Percentiles rank a stretch among this genome's conserved stretches.
Evolutionary conservation across 2,797 vertebrate genomes (phyloP).

Genomic region (Typhlichthys subterraneus): DNA sequence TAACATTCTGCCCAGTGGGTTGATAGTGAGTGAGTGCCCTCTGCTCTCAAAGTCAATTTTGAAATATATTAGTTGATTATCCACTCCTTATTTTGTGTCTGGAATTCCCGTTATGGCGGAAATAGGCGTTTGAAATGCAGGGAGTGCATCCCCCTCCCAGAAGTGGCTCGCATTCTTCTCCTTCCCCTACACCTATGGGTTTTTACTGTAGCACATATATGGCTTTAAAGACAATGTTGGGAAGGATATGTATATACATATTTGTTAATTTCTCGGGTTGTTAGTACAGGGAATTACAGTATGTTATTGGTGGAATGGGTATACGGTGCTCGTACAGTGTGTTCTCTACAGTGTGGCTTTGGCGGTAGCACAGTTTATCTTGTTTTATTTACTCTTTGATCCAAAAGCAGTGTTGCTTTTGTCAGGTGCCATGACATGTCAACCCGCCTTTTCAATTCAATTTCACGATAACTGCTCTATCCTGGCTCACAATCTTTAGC

Average conservation of each 20-base stretch:
- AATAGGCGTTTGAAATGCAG: too few relatives aligned
- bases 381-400: conserved; percentile 76
- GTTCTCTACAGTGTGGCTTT: conserved; percentile 34
- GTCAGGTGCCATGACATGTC: conserved; percentile 71
- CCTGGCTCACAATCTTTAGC: conserved; percentile 65
- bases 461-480: conserved; percentile 78
- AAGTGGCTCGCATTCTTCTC: too few relatives aligned
- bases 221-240: too few relatives aligned
- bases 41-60: conserved; percentile 52
- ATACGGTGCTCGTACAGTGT: conserved; percentile 13
- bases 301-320: conserved; percentile 9
- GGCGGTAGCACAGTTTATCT: conserved; percentile 65
- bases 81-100: neutral
- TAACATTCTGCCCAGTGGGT: conserved; percentile 10
- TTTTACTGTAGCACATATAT: too few relatives aligned
- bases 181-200: too few relatives aligned
- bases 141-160: too few relatives aligned
- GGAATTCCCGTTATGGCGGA: neutral
- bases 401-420: conserved; percentile 69
- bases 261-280: conserved; percentile 40
- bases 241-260: too few relatives aligned
- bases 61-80: conserved; percentile 41
- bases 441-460: conserved; percentile 79
- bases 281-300: conserved; percentile 49
- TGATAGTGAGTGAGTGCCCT: conserved; percentile 25